A percentile compares a stretch with the other conserved stretches of the same genome.
phyloP scores from a whole-genome alignment of 2,113 vertebrate species.

The Chloebia gouldiae region DNA sequence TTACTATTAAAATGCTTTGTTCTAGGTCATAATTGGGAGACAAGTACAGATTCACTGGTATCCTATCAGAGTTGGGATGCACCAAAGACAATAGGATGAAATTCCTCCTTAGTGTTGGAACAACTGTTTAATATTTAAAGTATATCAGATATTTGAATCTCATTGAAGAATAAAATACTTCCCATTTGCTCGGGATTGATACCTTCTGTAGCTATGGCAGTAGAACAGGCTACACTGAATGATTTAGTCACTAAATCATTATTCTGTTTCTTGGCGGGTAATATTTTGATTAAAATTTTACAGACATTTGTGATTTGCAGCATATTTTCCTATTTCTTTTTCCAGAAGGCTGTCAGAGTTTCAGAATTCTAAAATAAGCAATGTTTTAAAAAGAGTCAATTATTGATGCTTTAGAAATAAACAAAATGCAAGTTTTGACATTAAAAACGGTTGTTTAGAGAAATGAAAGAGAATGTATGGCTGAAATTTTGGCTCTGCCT shows the following conservation, averaged over 20 bases:
- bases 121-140: not conserved
- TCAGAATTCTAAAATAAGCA: not conserved
- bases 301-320: not conserved
- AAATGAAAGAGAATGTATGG: not conserved
- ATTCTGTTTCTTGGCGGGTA: not conserved
- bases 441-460: not conserved
- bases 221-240: not conserved
- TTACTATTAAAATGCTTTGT: not conserved
- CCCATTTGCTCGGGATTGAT: not conserved
- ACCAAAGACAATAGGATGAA: not conserved
- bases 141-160: not conserved
- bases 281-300: constrained; percentile 14
- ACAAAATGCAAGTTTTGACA: not conserved
- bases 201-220: not conserved
- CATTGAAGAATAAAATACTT: not conserved
- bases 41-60: not conserved
- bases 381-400: not conserved
- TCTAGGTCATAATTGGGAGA: not conserved
- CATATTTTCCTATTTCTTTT: not conserved
- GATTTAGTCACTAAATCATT: not conserved
- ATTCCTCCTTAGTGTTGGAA: not conserved
- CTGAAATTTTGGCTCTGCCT: not conserved
- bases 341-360: not conserved
- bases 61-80: not conserved
- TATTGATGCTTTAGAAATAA: not conserved